Evolutionary conservation across 2,888 invertebrate genomes (phyloP).

Genomic region (Xestia rhomboidea): DNA sequence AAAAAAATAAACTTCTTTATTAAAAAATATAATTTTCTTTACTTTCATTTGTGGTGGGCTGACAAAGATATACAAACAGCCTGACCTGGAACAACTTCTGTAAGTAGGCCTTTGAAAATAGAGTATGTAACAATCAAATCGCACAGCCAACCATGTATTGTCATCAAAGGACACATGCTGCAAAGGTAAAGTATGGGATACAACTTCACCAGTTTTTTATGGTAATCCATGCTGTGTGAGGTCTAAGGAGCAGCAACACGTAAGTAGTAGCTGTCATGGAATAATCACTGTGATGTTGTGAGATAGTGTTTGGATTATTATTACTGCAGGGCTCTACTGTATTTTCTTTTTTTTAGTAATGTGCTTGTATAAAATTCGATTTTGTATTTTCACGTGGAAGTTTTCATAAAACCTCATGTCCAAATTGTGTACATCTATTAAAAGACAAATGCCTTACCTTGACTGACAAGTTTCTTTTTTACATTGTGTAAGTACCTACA

Average conservation of each 20-base stretch:
- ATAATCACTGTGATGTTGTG: neutral
- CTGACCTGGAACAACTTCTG: neutral
- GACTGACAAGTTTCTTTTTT: slow-evolving; percentile 1
- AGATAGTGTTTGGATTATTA: neutral
- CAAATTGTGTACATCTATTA: slow-evolving; percentile 10
- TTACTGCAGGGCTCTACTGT: slow-evolving; percentile 30
- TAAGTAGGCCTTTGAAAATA: neutral
- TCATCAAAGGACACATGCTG: neutral
- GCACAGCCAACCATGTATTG: neutral
- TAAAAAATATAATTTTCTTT: neutral
- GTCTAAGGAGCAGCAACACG: neutral
- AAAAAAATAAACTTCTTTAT: too few species aligned
- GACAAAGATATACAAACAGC: neutral
- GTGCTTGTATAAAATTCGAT: neutral
- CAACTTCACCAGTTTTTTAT: neutral
- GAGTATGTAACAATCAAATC: neutral
- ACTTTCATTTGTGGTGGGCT: neutral
- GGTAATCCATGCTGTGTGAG: neutral
- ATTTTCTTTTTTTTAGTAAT: slow-evolving; percentile 18
- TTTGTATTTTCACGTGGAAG: neutral
- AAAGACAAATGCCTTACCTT: slow-evolving; percentile 29
- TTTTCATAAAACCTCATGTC: slow-evolving; percentile 10
- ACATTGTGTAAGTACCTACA: slow-evolving; percentile 2
- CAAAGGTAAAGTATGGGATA: neutral
- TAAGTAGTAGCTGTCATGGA: slow-evolving; percentile 1